Percentiles rank a stretch among this genome's conserved stretches.
These are phyloP conservation scores for Hyles vespertilio DNA, from an alignment of 1,140 invertebrate species.

Conservation along the genomic window DNA sequence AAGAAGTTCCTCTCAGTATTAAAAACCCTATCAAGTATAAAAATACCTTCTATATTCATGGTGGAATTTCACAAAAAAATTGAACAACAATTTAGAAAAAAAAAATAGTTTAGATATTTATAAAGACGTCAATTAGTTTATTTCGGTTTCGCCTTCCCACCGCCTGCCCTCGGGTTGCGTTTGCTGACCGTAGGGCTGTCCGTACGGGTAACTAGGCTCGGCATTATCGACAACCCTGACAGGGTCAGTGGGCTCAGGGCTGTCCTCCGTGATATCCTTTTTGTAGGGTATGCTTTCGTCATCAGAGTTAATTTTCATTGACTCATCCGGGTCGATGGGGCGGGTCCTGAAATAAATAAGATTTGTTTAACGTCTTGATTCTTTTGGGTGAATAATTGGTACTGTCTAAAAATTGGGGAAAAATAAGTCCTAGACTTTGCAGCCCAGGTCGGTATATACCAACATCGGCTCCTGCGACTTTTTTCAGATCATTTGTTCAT, in stretches of 20 bases:
- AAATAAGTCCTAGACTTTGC: too few species aligned
- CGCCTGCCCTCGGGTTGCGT: constrained; percentile 24
- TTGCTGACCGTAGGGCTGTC: constrained; percentile 21
- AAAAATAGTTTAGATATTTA: too few species aligned
- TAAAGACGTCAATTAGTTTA: constrained; percentile 39
- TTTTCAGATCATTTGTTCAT: too few species aligned
- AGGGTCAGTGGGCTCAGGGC: constrained; percentile 49
- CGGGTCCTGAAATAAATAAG: constrained; percentile 38
- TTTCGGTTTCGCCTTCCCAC: constrained; percentile 64
- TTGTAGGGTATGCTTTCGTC: constrained; percentile 69
- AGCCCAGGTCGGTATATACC: too few species aligned
- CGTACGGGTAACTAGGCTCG: constrained; percentile 31
- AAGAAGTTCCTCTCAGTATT: too few species aligned
- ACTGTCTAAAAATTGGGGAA: too few species aligned
- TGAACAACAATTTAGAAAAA: too few species aligned
- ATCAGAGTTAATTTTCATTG: constrained; percentile 59
- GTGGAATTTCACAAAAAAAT: too few species aligned
- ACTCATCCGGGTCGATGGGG: constrained; percentile 59
- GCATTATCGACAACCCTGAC: constrained; percentile 36
- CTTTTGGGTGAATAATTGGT: too few species aligned
- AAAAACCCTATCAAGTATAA: too few species aligned
- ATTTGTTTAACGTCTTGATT: not conserved
- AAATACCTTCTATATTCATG: too few species aligned
- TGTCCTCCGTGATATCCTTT: constrained; percentile 58
- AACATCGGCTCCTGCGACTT: too few species aligned